Conservation (phyloP, 2,113 vertebrate species). For the Blennius ocellaris region DNA sequence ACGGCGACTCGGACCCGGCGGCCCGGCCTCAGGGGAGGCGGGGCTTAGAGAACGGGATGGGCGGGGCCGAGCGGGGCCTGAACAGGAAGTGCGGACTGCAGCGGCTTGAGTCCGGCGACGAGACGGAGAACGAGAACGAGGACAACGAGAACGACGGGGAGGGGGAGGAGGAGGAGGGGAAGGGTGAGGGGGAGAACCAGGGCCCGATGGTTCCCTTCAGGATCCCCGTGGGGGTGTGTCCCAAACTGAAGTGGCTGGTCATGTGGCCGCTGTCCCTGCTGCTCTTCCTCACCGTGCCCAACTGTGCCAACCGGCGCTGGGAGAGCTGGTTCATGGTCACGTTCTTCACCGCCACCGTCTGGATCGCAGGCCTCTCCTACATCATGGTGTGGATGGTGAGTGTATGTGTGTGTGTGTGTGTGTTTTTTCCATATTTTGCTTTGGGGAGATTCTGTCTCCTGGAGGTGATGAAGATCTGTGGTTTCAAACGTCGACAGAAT, state of each 20-base stretch:
- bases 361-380: conserved; percentile 96
- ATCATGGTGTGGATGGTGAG: conserved; percentile 99
- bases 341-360: conserved; percentile 90
- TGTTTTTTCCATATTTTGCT: background rate
- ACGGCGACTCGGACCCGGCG: conserved; percentile 91
- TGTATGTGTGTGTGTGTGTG: background rate
- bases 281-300: conserved; percentile 94
- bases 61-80: conserved; percentile 81
- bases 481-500: no score
- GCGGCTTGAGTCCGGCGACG: conserved; percentile 84
- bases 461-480: no score
- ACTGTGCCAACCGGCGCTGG: conserved; percentile 91
- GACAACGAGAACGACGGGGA: conserved; percentile 92
- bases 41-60: conserved; percentile 89
- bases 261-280: conserved; percentile 94
- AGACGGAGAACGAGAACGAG: conserved; percentile 87
- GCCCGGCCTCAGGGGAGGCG: conserved; percentile 88
- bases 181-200: conserved; percentile 83
- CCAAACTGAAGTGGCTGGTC: conserved; percentile 91
- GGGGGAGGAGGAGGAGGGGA: conserved; percentile 89
- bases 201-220: conserved; percentile 92
- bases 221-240: conserved; percentile 87
- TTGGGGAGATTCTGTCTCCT: background rate
- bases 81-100: conserved; percentile 59
- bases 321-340: conserved; percentile 96